A percentile compares a stretch with the other conserved stretches of the same genome.
Evolutionary conservation across 2,113 vertebrate species (phyloP).

Genomic region (Cromileptes altivelis): DNA sequence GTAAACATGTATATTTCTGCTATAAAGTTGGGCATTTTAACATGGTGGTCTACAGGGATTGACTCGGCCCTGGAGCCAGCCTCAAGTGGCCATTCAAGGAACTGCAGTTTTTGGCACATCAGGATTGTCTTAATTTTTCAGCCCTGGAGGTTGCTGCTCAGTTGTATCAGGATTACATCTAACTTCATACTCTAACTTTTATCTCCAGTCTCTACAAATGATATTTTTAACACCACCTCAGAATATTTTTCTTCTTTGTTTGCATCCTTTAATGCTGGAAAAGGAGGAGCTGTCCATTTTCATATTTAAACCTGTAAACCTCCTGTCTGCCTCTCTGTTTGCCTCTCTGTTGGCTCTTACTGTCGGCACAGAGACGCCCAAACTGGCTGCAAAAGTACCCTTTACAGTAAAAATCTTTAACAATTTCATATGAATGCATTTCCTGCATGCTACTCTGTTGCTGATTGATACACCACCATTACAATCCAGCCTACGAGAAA

Average conservation of each 20-base stretch:
- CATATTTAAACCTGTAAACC: not conserved
- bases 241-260: not conserved
- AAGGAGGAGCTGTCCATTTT: not conserved
- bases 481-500: slow-evolving; percentile 2
- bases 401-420: slow-evolving; percentile 26
- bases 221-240: not conserved
- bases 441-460: slow-evolving; percentile 3
- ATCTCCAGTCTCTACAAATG: not conserved
- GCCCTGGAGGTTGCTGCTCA: too few relatives aligned
- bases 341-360: not conserved
- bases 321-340: not conserved
- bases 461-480: not conserved
- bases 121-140: too few relatives aligned
- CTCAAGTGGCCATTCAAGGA: too few relatives aligned
- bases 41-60: too few relatives aligned
- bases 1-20: too few relatives aligned
- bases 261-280: not conserved
- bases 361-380: not conserved
- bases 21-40: too few relatives aligned
- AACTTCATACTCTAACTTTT: not conserved
- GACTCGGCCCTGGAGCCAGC: too few relatives aligned
- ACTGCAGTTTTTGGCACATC: too few relatives aligned
- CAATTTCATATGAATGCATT: slow-evolving; percentile 24
- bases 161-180: not conserved
- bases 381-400: slow-evolving; percentile 1